These are phyloP conservation scores for Cephonodes hylas DNA, from an alignment of 2,888 invertebrate genomes.

Conservation along the genomic window DNA sequence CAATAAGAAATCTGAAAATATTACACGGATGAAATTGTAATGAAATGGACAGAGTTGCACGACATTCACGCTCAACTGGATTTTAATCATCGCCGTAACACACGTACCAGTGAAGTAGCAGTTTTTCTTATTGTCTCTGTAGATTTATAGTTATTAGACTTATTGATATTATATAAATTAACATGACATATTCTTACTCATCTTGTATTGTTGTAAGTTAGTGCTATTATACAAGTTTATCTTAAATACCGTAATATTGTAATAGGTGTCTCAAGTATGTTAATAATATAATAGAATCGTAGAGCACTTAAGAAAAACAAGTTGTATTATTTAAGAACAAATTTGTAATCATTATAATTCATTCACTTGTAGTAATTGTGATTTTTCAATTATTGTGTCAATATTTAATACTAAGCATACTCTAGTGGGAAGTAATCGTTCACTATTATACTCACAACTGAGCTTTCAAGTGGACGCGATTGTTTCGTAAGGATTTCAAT, in stretches of 20 bases:
- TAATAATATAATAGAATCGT: slow-evolving; percentile 52
- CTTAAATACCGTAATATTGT: slow-evolving; percentile 47
- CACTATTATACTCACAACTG: slow-evolving; percentile 64
- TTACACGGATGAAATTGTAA: background rate
- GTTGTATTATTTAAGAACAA: slow-evolving; percentile 43
- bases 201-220: slow-evolving; percentile 15
- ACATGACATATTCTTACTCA: slow-evolving; percentile 28
- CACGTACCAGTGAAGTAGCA: background rate
- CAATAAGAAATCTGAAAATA: slow-evolving; percentile 35
- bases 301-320: slow-evolving; percentile 40
- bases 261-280: slow-evolving; percentile 57
- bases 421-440: slow-evolving; percentile 61
- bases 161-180: slow-evolving; percentile 26
- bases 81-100: background rate
- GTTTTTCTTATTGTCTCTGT: slow-evolving; percentile 46
- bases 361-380: slow-evolving; percentile 52
- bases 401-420: slow-evolving; percentile 63
- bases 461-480: slow-evolving; percentile 62
- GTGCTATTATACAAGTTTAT: slow-evolving; percentile 55
- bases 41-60: background rate
- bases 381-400: slow-evolving; percentile 73
- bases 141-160: slow-evolving; percentile 14
- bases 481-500: slow-evolving; percentile 64
- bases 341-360: slow-evolving; percentile 44
- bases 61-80: background rate